A percentile compares a stretch with the other conserved stretches of the same genome.
Evolutionary conservation across 2,797 vertebrate species (phyloP).

Genomic region (Takifugu rubripes): DNA sequence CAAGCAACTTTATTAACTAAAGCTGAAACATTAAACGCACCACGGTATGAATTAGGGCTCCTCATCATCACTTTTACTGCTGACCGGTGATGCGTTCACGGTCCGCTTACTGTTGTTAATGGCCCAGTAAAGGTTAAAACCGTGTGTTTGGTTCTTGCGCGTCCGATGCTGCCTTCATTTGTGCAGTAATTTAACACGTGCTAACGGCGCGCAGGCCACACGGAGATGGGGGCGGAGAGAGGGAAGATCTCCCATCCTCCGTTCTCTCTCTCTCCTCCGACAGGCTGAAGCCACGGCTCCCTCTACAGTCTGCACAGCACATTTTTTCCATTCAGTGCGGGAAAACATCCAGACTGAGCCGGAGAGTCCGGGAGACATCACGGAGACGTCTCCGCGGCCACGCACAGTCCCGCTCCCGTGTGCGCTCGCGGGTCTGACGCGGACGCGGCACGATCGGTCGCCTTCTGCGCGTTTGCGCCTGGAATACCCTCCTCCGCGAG

Average conservation of each 20-base stretch:
- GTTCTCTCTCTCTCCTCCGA: background rate
- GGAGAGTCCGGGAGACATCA: slow-evolving; percentile 54
- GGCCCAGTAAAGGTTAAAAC: slow-evolving; percentile 1
- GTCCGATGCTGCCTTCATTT: too few relatives aligned
- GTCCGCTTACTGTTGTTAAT: too few relatives aligned
- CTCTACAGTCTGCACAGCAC: slow-evolving; percentile 68
- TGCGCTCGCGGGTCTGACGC: slow-evolving; percentile 20
- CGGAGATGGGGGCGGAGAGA: background rate
- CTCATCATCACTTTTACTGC: too few relatives aligned
- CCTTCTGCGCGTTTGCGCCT: background rate
- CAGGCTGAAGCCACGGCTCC: slow-evolving; percentile 68
- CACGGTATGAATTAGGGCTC: background rate
- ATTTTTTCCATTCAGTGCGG: slow-evolving; percentile 56
- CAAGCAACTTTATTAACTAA: background rate
- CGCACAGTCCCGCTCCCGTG: slow-evolving; percentile 6
- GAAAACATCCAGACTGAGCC: slow-evolving; percentile 64
- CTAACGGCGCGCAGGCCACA: slow-evolving; percentile 8
- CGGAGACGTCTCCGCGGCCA: slow-evolving; percentile 46
- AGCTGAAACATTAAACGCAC: too few relatives aligned
- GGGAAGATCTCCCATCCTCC: background rate
- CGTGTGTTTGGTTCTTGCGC: too few relatives aligned
- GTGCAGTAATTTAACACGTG: slow-evolving; percentile 1
- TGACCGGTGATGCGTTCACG: too few relatives aligned
- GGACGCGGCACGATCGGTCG: background rate
- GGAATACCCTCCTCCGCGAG: slow-evolving; percentile 9